Conservation (phyloP, 2,113 vertebrate genomes). For the Nycticebus coucang region DNA sequence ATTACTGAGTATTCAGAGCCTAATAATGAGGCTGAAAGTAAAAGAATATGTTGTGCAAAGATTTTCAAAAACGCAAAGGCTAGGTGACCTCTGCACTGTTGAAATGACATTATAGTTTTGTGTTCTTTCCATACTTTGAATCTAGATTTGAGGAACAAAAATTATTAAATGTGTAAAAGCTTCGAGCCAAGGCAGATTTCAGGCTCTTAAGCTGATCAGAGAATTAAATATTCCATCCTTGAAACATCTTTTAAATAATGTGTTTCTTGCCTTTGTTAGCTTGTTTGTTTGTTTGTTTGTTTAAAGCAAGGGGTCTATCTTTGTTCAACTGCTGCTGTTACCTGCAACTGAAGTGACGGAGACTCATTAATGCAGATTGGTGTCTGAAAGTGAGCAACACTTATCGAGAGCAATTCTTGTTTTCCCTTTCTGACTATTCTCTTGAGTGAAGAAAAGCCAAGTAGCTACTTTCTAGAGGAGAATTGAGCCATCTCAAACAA, state of each 20-base stretch:
- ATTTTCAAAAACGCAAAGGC: not conserved
- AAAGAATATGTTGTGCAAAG: not conserved
- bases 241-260: not conserved
- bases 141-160: not conserved
- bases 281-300: conserved; percentile 10
- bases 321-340: conserved; percentile 22
- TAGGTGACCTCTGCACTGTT: not conserved
- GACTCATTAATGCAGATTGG: conserved; percentile 58
- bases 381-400: conserved; percentile 42
- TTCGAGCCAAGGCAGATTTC: not conserved
- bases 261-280: not conserved
- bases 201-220: conserved; percentile 7
- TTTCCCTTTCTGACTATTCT: conserved; percentile 53
- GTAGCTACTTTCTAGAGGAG: conserved; percentile 3
- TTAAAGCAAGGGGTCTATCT: conserved; percentile 28
- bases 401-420: conserved; percentile 31
- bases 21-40: not conserved
- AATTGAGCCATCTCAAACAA: conserved; percentile 57
- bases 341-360: conserved; percentile 43
- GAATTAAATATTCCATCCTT: not conserved
- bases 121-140: not conserved
- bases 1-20: not conserved
- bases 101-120: not conserved
- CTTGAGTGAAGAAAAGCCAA: conserved; percentile 54
- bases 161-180: not conserved